Evolutionary conservation across 1,140 invertebrate species (phyloP).

Genomic region (Trachymyrmex septentrionalis): DNA sequence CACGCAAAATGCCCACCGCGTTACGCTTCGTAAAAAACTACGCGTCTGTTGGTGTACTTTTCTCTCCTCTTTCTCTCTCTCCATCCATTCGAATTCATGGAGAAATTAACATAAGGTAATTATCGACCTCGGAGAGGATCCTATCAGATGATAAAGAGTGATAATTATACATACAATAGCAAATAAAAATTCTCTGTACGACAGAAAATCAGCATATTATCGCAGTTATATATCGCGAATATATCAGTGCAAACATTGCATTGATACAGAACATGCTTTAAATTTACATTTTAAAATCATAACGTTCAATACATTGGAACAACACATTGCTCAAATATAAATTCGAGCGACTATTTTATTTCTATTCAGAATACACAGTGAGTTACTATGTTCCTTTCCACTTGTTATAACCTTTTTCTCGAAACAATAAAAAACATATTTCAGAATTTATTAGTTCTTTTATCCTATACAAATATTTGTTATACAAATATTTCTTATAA

Average conservation of each 20-base stretch:
- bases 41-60: conserved; percentile 6
- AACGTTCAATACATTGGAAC: conserved; percentile 6
- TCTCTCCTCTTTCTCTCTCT: neutral
- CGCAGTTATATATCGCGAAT: neutral
- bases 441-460: neutral
- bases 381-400: neutral
- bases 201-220: conserved; percentile 51
- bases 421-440: neutral
- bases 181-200: neutral
- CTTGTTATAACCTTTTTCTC: neutral
- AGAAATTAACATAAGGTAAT: conserved; percentile 76
- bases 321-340: conserved; percentile 12
- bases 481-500: neutral
- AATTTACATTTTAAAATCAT: conserved; percentile 23
- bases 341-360: neutral
- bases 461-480: neutral
- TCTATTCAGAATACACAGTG: neutral
- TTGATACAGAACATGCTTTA: neutral
- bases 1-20: conserved; percentile 70
- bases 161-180: neutral
- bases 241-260: neutral
- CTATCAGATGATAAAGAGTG: conserved; percentile 30
- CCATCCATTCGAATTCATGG: conserved; percentile 41
- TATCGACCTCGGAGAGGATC: conserved; percentile 65
- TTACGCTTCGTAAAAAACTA: conserved; percentile 69